These are phyloP conservation scores for Lasius fuliginosus DNA, from an alignment of 2,888 invertebrate genomes.

Conservation along the genomic window DNA sequence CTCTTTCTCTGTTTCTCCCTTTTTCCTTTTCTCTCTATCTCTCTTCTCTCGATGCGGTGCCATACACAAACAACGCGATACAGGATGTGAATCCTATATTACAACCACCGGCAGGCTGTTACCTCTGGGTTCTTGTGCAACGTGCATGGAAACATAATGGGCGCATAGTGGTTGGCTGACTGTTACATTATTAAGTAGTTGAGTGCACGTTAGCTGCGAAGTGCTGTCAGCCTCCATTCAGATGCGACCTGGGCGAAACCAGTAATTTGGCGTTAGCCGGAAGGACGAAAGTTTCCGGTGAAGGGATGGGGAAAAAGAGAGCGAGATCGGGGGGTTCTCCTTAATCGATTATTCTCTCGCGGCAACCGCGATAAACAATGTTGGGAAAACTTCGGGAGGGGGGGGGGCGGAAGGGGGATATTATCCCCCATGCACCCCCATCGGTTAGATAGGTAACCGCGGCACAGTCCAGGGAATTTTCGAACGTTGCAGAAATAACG, in stretches of 20 bases:
- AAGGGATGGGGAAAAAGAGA: conserved; percentile 18
- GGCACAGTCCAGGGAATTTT: conserved; percentile 31
- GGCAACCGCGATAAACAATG: conserved; percentile 45
- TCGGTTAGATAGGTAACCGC: conserved; percentile 40
- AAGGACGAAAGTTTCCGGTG: conserved; percentile 52
- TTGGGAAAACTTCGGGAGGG: conserved; percentile 33
- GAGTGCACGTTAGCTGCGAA: conserved; percentile 82
- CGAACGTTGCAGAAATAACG: conserved; percentile 37
- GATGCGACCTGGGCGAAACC: conserved; percentile 70
- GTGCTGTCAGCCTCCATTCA: conserved; percentile 82
- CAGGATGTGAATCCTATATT: conserved; percentile 75
- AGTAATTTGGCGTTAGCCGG: conserved; percentile 64
- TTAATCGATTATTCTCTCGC: conserved; percentile 62
- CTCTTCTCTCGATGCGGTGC: conserved; percentile 38
- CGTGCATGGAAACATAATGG: conserved; percentile 81
- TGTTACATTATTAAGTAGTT: conserved; percentile 84
- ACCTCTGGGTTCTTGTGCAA: conserved; percentile 74
- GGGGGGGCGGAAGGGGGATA: neutral
- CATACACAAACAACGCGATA: conserved; percentile 62
- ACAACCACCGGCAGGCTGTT: conserved; percentile 70
- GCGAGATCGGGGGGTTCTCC: conserved; percentile 31
- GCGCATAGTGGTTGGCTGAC: conserved; percentile 82
- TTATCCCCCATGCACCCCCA: neutral
- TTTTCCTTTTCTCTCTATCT: conserved; percentile 1
- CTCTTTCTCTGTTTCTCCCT: neutral